Evolutionary conservation across 1,140 invertebrate genomes (phyloP).

Genomic region (Semibalanus balanoides): DNA sequence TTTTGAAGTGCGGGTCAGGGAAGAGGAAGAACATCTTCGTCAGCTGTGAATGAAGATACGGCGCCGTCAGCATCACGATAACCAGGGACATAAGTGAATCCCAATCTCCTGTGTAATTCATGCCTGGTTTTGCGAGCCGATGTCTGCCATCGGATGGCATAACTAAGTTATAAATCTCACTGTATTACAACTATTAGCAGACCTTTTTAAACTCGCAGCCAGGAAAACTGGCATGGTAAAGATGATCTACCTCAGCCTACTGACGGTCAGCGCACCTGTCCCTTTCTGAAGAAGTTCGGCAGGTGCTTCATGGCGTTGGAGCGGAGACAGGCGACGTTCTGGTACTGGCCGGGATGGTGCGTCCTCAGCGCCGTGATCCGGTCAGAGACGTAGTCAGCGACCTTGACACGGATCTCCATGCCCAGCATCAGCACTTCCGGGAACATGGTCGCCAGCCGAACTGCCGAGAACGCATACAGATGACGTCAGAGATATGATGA

Average conservation of each 20-base stretch:
- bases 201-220: too few species aligned
- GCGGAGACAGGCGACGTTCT: slow-evolving; percentile 89
- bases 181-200: too few species aligned
- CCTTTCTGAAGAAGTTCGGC: slow-evolving; percentile 91
- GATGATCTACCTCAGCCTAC: too few species aligned
- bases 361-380: slow-evolving; percentile 72
- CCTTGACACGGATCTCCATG: slow-evolving; percentile 96
- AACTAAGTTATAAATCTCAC: too few species aligned
- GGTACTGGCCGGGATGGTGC: slow-evolving; percentile 59
- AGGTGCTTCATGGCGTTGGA: slow-evolving; percentile 97
- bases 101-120: too few species aligned
- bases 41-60: slow-evolving; percentile 60
- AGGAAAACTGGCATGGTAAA: too few species aligned
- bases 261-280: slow-evolving; percentile 70
- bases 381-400: slow-evolving; percentile 95
- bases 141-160: too few species aligned
- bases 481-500: too few species aligned
- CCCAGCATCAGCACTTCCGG: slow-evolving; percentile 81
- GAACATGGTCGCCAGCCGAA: slow-evolving; percentile 78
- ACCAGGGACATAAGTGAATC: too few species aligned
- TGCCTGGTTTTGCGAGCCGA: too few species aligned
- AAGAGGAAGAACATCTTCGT: slow-evolving; percentile 99
- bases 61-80: too few species aligned
- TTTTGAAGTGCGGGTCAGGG: slow-evolving; percentile 99
- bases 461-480: slow-evolving; percentile 34